These are phyloP conservation scores for Coilia nasus DNA, from an alignment of 2,797 vertebrate genomes.

Conservation along the genomic window DNA sequence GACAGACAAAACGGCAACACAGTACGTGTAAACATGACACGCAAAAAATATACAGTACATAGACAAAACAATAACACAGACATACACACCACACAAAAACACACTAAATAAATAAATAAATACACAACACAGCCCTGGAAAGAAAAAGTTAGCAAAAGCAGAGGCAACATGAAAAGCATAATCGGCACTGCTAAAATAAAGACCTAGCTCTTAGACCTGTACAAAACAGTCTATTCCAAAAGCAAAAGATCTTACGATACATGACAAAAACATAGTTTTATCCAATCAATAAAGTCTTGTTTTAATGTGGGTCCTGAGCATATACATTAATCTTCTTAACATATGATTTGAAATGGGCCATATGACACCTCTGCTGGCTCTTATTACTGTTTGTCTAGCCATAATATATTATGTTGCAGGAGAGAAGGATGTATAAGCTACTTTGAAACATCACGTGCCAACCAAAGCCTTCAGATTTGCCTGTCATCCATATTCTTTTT, in stretches of 20 bases:
- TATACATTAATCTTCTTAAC: slow-evolving; percentile 13
- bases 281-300: slow-evolving; percentile 21
- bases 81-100: slow-evolving; percentile 39
- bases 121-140: background rate
- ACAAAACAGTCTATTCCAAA: background rate
- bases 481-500: background rate
- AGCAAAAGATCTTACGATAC: background rate
- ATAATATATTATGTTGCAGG: background rate
- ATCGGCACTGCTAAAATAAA: background rate
- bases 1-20: background rate
- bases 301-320: background rate
- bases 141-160: background rate
- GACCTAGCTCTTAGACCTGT: background rate
- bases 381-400: background rate
- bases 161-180: background rate
- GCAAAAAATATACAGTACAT: background rate
- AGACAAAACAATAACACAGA: background rate
- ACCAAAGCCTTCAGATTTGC: background rate
- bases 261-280: background rate
- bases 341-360: background rate
- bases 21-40: background rate
- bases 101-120: background rate
- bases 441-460: background rate
- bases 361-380: background rate
- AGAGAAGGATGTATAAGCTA: background rate